Conservation (phyloP, 2,113 vertebrate species). For the Parotia lawesii region DNA sequence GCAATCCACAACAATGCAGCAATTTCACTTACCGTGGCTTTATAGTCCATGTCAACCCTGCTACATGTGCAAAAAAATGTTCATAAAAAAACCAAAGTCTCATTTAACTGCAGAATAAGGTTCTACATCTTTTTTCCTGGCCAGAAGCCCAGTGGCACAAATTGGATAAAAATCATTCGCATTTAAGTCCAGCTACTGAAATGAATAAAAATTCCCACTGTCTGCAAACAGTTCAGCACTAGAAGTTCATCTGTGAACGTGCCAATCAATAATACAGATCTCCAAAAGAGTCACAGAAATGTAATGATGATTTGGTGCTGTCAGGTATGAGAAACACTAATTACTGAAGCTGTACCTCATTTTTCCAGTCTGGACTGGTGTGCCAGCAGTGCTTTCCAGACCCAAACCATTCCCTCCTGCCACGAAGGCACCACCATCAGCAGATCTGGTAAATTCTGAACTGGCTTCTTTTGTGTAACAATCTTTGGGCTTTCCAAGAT, state of each 20-base stretch:
- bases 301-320: not conserved
- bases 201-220: not conserved
- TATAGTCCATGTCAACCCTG: rapidly evolving
- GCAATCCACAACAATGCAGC: not conserved
- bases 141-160: not conserved
- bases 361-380: not conserved
- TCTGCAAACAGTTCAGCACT: not conserved
- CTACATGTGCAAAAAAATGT: not conserved
- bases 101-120: not conserved
- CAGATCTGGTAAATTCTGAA: not conserved
- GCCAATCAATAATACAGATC: not conserved
- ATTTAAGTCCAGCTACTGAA: not conserved
- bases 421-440: not conserved
- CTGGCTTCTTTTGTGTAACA: not conserved
- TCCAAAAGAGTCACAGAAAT: not conserved
- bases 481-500: rapidly evolving
- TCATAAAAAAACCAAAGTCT: not conserved
- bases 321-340: not conserved
- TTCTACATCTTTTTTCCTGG: not conserved
- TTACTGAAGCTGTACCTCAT: not conserved
- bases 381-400: not conserved
- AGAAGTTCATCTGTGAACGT: not conserved
- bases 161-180: not conserved
- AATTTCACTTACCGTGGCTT: rapidly evolving
- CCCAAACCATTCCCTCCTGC: not conserved